Evolutionary conservation across 2,888 invertebrate species (phyloP).

Genomic region (Diogma glabrata): DNA sequence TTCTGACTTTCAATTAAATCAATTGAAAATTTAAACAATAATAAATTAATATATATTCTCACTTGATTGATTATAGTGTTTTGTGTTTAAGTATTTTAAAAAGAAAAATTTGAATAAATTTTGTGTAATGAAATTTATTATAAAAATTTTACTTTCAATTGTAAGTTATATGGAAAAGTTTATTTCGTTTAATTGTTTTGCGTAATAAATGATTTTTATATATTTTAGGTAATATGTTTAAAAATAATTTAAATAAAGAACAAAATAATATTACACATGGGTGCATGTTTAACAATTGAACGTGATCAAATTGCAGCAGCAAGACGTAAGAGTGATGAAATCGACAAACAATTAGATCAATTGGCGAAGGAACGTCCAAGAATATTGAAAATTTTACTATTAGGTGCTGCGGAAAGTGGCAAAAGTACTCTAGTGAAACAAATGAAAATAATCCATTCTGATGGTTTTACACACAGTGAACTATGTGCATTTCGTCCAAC

Average conservation of each 20-base stretch:
- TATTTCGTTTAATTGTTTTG: neutral
- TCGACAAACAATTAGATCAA: slow-evolving; percentile 46
- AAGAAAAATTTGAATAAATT: no score
- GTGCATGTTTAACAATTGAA: slow-evolving; percentile 50
- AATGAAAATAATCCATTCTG: slow-evolving; percentile 58
- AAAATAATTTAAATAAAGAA: slow-evolving; percentile 8
- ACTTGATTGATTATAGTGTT: no score
- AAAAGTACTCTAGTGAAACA: slow-evolving; percentile 57
- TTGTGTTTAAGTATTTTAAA: no score
- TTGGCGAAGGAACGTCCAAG: slow-evolving; percentile 46
- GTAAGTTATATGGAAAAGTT: neutral
- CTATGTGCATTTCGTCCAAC: slow-evolving; percentile 49
- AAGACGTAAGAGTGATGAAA: slow-evolving; percentile 46
- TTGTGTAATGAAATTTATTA: neutral
- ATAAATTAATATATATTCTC: no score
- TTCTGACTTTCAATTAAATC: no score
- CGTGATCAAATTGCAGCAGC: slow-evolving; percentile 43
- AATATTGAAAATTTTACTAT: slow-evolving; percentile 49
- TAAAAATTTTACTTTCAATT: slow-evolving; percentile 1
- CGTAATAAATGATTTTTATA: neutral
- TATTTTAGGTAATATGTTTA: slow-evolving; percentile 2
- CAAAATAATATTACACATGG: slow-evolving; percentile 40
- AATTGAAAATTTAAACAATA: no score
- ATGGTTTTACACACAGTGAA: slow-evolving; percentile 50
- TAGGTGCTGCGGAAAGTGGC: slow-evolving; percentile 51